Conservation (phyloP, 2,888 invertebrate species). For the Fragum fragum region DNA sequence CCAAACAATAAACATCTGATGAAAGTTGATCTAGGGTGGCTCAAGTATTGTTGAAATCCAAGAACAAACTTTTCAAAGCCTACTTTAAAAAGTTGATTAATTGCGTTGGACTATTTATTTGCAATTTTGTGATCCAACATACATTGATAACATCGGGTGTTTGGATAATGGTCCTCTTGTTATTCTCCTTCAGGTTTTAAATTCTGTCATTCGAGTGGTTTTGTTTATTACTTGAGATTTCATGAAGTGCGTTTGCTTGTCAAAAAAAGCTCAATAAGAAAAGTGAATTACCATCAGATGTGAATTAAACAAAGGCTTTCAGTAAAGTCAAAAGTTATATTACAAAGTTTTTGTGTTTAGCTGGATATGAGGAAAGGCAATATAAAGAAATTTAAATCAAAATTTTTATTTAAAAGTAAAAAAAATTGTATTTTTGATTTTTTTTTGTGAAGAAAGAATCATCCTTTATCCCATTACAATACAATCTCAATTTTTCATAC, state of each 20-base stretch:
- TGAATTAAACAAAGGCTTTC: no score
- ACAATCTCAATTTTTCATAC: no score
- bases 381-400: no score
- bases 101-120: constrained; percentile 15
- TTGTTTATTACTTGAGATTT: not conserved
- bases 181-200: not conserved
- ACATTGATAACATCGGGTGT: not conserved
- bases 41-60: constrained; percentile 20
- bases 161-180: not conserved
- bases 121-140: constrained; percentile 8
- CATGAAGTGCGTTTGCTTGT: not conserved
- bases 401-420: no score
- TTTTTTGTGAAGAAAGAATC: no score
- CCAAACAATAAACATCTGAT: constrained; percentile 1
- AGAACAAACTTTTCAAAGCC: constrained; percentile 28
- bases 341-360: no score
- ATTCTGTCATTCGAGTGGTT: not conserved
- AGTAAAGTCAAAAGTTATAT: no score
- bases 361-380: no score
- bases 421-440: no score
- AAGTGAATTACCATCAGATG: no score
- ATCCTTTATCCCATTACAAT: no score
- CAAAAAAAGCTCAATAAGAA: not conserved
- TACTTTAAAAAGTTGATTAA: constrained; percentile 26
- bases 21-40: constrained; percentile 14